Evolutionary conservation across 2,888 invertebrate genomes (phyloP).

Genomic region (Busseola fusca): DNA sequence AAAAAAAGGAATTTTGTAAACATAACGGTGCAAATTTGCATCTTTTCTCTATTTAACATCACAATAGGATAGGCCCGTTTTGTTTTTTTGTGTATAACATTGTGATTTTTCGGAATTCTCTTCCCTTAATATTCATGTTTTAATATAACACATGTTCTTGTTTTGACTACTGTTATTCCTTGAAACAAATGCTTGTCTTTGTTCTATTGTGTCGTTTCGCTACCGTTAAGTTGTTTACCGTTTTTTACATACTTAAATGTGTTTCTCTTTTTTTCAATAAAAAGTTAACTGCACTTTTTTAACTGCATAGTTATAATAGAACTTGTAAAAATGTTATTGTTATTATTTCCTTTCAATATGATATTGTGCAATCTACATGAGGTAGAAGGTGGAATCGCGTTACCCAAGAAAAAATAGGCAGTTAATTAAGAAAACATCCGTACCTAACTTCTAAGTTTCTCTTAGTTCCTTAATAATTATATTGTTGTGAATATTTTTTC

Average conservation of each 20-base stretch:
- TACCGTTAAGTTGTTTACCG: conserved; percentile 54
- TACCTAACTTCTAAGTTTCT: not conserved
- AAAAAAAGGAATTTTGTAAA: conserved; percentile 79
- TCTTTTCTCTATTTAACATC: conserved; percentile 79
- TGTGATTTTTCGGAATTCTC: conserved; percentile 65
- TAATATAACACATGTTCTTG: conserved; percentile 73
- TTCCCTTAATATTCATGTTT: conserved; percentile 64
- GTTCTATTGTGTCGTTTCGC: conserved; percentile 57
- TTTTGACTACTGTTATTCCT: conserved; percentile 75
- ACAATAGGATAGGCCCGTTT: conserved; percentile 77
- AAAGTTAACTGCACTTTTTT: too few species aligned
- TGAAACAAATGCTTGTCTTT: conserved; percentile 68
- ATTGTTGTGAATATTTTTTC: not conserved
- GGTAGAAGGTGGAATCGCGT: not conserved
- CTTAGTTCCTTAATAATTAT: not conserved
- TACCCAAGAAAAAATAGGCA: conserved; percentile 5
- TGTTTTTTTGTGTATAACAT: conserved; percentile 56
- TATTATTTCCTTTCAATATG: conserved; percentile 16
- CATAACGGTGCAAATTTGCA: conserved; percentile 84
- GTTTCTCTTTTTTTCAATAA: conserved; percentile 36
- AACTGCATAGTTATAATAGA: conserved; percentile 7
- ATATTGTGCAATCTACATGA: conserved; percentile 2
- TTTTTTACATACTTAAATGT: conserved; percentile 37
- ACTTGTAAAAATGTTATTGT: conserved; percentile 3
- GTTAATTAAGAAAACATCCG: conserved; percentile 7